These are phyloP conservation scores for Ptychobarbus kaznakovi DNA, from an alignment of 2,797 vertebrate species.

Conservation along the genomic window DNA sequence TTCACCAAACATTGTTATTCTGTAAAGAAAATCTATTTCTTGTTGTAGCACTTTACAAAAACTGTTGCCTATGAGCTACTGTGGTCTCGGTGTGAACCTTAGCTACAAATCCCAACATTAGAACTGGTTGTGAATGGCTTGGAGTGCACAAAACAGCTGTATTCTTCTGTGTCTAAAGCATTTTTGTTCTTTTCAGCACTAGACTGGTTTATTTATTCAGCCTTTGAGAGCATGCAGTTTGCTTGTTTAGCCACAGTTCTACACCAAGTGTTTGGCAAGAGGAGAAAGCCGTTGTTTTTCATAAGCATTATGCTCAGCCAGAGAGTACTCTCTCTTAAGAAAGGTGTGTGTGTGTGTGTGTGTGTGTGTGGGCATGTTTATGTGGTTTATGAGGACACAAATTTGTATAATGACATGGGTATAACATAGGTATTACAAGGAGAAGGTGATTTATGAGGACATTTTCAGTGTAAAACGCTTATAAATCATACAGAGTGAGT, in stretches of 20 bases:
- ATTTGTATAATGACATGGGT: no score
- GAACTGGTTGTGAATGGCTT: constrained; percentile 10
- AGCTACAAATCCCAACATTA: constrained; percentile 1
- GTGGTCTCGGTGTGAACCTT: neutral
- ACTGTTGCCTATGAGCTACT: neutral
- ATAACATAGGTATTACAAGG: no score
- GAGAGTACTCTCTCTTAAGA: neutral
- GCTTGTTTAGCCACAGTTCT: constrained; percentile 32
- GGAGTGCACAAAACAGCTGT: constrained; percentile 16
- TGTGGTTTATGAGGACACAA: no score
- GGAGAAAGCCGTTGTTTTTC: constrained; percentile 17
- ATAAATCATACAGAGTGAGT: no score
- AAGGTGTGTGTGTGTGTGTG: neutral
- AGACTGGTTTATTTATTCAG: constrained; percentile 34
- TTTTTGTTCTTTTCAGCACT: constrained; percentile 9
- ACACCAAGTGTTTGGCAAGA: constrained; percentile 27
- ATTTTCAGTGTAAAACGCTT: no score
- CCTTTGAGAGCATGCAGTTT: constrained; percentile 26
- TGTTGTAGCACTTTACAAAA: neutral
- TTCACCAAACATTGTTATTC: neutral
- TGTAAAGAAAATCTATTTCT: neutral
- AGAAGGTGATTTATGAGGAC: no score
- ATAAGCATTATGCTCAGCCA: neutral
- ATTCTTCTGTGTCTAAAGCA: neutral
- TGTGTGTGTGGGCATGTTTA: no score